phyloP scores from a whole-genome alignment of 2,113 vertebrate species.

The Lepisosteus osseus region DNA sequence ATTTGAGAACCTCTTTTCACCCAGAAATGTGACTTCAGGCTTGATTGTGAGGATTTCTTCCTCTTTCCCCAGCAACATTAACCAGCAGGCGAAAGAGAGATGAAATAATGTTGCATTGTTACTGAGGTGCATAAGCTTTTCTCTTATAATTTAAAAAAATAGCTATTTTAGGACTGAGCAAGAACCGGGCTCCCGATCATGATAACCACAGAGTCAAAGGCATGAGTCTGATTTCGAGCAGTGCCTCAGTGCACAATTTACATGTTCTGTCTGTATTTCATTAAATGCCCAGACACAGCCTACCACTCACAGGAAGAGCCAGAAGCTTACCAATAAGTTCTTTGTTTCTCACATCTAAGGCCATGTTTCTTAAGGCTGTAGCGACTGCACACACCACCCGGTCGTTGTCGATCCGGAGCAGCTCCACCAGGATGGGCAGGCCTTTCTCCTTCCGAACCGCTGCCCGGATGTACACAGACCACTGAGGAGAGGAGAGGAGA shows the following conservation, averaged over 20 bases:
- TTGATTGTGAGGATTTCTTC: too few species aligned
- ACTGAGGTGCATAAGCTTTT: too few species aligned
- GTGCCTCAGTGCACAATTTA: too few species aligned
- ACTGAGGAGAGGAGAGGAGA: constrained; percentile 62
- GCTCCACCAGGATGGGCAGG: constrained; percentile 92
- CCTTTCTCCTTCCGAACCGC: constrained; percentile 98
- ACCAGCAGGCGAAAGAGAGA: too few species aligned
- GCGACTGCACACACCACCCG: constrained; percentile 97
- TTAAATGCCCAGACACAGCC: too few species aligned
- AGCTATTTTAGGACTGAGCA: too few species aligned
- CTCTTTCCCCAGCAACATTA: too few species aligned
- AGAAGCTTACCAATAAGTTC: constrained; percentile 88
- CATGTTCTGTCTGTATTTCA: too few species aligned
- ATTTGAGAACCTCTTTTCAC: not conserved
- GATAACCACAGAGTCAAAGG: too few species aligned
- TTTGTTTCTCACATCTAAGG: constrained; percentile 96
- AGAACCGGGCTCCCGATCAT: too few species aligned
- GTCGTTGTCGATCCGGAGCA: constrained; percentile 97
- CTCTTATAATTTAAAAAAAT: too few species aligned
- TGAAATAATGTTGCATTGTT: too few species aligned
- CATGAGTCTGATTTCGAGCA: not conserved
- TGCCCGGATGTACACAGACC: constrained; percentile 95
- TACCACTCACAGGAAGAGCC: not conserved
- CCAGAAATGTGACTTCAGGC: not conserved
- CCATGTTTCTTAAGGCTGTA: constrained; percentile 97